Base-by-base conservation (phyloP, 2,797 vertebrate genomes). In the Poliocrania exsul region DNA sequence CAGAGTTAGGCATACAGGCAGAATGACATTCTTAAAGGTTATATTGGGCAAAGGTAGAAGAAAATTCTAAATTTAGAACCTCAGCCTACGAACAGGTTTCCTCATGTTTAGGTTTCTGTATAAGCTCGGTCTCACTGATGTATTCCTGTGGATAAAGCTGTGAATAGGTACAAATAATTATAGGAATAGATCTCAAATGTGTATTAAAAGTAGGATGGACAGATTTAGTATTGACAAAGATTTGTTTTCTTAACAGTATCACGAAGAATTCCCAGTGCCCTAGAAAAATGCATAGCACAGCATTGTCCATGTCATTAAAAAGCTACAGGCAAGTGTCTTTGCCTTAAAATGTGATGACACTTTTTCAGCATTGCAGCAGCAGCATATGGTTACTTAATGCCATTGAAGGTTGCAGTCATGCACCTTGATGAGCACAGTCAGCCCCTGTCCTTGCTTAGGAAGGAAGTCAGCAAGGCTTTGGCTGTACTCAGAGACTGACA, bases 321-420 rank as follows among this genome's bases (percentile, higher is more conserved):
- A 78, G 75, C 79, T 92, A 51, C 79, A 79, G 72, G 57, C 3
- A 4, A 82, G 46, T 69, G 74, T 75, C 58, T 84, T 74, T 28
- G 75, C 88, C 95, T 77, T 74, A 62, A 93, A 93, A 71, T 38
- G 37, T 9, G 1, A 67, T 93, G 91, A 72, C 92, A 93, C 57
- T 78, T 95, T 67, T 54, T 90, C 86, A 94, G 95, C 92, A 95
- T 47, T 96, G 92, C 95, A 95, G 95, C 86, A 93, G 72, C 85
- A 80, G 88, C 88, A 92, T 64, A 89, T 92, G 93, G 67, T 87
- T 93, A 95, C 94, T 91, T 95, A 92, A 95, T 91, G 91, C 78
- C 72, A 49, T 23, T 86, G 81, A 80, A 60, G 61, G 71, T 66
- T 94, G 86, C 88, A 93, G 67, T 65, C 67, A 10, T 31, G 88